Evolutionary conservation across 2,888 invertebrate genomes (phyloP), one percentile per base, ranked within the genome.

Genomic region (Philereme vetulata): DNA sequence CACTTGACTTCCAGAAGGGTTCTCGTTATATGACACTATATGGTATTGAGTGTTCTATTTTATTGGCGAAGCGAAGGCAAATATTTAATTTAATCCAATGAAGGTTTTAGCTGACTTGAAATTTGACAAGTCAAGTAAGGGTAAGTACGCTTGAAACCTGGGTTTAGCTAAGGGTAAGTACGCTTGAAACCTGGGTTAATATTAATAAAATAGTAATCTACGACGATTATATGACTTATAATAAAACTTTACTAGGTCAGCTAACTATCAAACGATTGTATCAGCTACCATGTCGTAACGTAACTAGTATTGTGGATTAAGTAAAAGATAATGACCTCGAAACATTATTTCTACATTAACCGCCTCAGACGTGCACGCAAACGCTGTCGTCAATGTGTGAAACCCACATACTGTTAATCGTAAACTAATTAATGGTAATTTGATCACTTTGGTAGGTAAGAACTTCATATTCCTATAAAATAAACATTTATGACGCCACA

Each of bases 321-420:
- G 85, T 88, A 84, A 84, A 85, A 85, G 80, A 85, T 88, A 88
- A 89, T 88, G 84, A 81, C 76, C 72, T 74, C 63, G 70, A 80
- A 82, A 82, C 86, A 89, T 88, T 89, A 88, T 87, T 86, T 86
- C 76, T 76, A 83, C 88, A 88, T 88, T 86, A 88, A 79, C 77
- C 68, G 70, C 75, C 57, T 59, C 9, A 9, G 48, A 57, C 51
- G 45, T 72, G 76, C 84, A 84, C 80, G 80, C 81, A 68, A 82
- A 68, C 78, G 72, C 56, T 70, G 70, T 71, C 75, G 75, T 76
- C 74, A 74, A 75, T 76, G 80, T 82, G 80, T 78, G 78, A 81
- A 78, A 73, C 75, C 70, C 74, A 69, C 65, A 61, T 66, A 52
- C 52, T 49, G 66, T 66, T 68, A 67, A 63, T 66, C 62, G 63